A percentile compares a stretch with the other conserved stretches of the same genome.
Conservation (phyloP, 2,888 invertebrate genomes). For the Podabrus alpinus region DNA sequence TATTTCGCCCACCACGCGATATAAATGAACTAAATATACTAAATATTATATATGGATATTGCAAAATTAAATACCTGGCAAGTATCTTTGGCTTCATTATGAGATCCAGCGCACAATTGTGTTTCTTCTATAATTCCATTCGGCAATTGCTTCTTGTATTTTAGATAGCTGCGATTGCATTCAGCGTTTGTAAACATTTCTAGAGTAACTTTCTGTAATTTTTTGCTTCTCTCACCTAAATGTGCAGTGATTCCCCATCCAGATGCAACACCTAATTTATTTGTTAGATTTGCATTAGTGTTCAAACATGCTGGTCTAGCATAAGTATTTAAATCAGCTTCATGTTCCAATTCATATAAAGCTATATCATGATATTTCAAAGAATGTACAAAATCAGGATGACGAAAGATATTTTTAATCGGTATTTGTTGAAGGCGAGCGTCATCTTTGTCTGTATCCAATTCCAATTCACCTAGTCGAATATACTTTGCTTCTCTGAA, state of each 20-base stretch:
- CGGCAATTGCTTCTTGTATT: constrained; percentile 35
- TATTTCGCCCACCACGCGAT: no score
- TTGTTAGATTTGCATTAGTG: constrained; percentile 10
- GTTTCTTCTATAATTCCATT: constrained; percentile 52
- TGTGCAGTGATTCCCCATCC: constrained; percentile 64
- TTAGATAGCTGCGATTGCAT: constrained; percentile 44
- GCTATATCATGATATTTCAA: constrained; percentile 59
- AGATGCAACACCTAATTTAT: no score
- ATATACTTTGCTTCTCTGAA: constrained; percentile 50
- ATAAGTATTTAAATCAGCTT: constrained; percentile 49
- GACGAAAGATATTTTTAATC: constrained; percentile 43
- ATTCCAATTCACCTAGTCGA: constrained; percentile 56
- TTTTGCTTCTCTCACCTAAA: constrained; percentile 19
- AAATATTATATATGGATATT: no score
- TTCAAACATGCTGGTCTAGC: constrained; percentile 57
- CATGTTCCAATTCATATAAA: constrained; percentile 51
- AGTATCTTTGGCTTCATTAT: no score
- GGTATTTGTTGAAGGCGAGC: constrained; percentile 46
- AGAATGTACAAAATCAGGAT: constrained; percentile 53
- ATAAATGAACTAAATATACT: no score
- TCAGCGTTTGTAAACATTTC: constrained; percentile 40
- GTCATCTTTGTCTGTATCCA: constrained; percentile 46
- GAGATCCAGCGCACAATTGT: no score
- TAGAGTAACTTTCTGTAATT: constrained; percentile 57
- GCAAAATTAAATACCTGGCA: no score